Percentiles rank a stretch among this genome's conserved stretches.
phyloP scores from a whole-genome alignment of 1,140 invertebrate species.

The Aporrectodea caliginosa region DNA sequence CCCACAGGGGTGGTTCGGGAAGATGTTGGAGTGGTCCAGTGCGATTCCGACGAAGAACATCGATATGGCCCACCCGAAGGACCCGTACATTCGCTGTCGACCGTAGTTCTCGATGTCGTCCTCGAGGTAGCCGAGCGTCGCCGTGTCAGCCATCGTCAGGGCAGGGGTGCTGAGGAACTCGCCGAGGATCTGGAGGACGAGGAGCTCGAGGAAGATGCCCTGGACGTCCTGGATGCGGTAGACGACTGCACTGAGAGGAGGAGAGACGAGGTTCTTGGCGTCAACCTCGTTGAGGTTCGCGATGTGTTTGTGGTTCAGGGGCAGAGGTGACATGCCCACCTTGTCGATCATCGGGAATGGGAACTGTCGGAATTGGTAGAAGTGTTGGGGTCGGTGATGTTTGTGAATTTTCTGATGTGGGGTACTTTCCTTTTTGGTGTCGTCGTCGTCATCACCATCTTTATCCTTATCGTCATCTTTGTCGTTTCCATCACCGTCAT shows the following conservation, averaged over 20 bases:
- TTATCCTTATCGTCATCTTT: not conserved
- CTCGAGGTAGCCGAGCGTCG: constrained; percentile 82
- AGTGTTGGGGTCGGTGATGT: not conserved
- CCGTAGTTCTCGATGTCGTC: constrained; percentile 81
- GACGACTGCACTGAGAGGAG: constrained; percentile 87
- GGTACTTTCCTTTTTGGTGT: not conserved
- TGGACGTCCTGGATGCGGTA: constrained; percentile 76
- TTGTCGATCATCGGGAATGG: constrained; percentile 13
- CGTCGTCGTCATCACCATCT: constrained; percentile 9
- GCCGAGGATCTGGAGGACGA: constrained; percentile 87
- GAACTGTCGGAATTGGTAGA: constrained; percentile 23
- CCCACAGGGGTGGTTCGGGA: constrained; percentile 80
- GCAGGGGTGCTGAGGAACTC: constrained; percentile 97
- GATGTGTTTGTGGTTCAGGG: constrained; percentile 68
- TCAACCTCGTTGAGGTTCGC: constrained; percentile 60
- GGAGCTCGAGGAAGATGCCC: constrained; percentile 85
- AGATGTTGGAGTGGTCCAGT: constrained; percentile 86
- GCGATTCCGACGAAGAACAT: constrained; percentile 96
- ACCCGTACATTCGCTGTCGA: constrained; percentile 96
- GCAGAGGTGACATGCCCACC: constrained; percentile 32
- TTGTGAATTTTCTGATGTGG: not conserved
- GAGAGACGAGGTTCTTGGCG: constrained; percentile 77
- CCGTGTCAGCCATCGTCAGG: constrained; percentile 77
- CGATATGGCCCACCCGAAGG: constrained; percentile 91
- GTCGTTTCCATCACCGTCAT: constrained; percentile 1